These are phyloP conservation scores for Drosophila santomea DNA, from an alignment of 1,140 invertebrate species.

Conservation along the genomic window DNA sequence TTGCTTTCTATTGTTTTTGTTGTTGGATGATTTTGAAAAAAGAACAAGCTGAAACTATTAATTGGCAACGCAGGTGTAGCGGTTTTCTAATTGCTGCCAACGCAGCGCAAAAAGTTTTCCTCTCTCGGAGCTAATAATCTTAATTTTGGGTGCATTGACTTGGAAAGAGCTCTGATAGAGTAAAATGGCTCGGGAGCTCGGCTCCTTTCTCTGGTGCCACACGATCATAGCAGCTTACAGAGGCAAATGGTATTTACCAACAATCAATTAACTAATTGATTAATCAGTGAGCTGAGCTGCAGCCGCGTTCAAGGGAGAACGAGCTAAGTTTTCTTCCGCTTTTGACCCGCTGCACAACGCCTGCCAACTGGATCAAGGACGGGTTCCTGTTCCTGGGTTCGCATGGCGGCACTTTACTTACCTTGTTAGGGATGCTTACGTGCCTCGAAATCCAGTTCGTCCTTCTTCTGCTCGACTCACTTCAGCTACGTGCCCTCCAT, in stretches of 20 bases:
- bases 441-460: constrained; percentile 25
- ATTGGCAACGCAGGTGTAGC: constrained; percentile 63
- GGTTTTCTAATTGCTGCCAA: constrained; percentile 74
- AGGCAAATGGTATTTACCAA: not conserved
- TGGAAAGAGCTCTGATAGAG: constrained; percentile 60
- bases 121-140: constrained; percentile 39
- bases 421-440: constrained; percentile 33
- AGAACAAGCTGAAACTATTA: constrained; percentile 62
- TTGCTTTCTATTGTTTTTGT: constrained; percentile 20
- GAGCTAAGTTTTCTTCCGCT: not conserved
- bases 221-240: too few species aligned
- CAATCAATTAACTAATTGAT: constrained; percentile 31
- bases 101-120: constrained; percentile 58
- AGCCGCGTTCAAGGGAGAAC: not conserved
- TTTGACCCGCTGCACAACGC: not conserved
- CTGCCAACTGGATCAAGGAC: constrained; percentile 29
- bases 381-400: not conserved
- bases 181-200: not conserved
- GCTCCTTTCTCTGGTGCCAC: not conserved
- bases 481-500: constrained; percentile 47
- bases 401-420: constrained; percentile 1
- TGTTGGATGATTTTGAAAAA: constrained; percentile 51
- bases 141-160: constrained; percentile 65
- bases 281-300: not conserved
- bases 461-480: constrained; percentile 3